Base-by-base conservation (phyloP, 1,140 invertebrate species). In the Ceratoteleas bidentatus region DNA sequence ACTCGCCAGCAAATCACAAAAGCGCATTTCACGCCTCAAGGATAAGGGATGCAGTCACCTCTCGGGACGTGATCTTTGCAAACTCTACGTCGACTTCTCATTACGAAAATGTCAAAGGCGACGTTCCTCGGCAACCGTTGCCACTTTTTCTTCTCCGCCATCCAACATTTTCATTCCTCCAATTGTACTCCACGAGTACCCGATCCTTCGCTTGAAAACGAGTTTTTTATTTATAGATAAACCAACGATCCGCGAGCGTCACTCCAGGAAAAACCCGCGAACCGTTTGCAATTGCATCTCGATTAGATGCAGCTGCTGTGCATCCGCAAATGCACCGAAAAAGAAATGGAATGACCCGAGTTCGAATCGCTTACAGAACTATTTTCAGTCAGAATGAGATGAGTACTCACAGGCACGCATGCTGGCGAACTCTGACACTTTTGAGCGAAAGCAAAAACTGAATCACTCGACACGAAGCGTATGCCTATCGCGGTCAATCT, bases 401-500 rank as follows among this genome's bases (percentile, higher is more conserved):
- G 5, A 16, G 47, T 76, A 78, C 75, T 78, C 66, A 78, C 75
- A 14, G 0, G 24, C 45, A 33, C 53, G 34, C 75, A 78, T 78
- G 53, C 15, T 70, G 52, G 47, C 36, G n/a, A 6, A 40, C 6
- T 6, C 47, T n/a, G 52, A 5, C 36, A 77, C 58, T 38, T 47
- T 15, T 50, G 15, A 38, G n/a, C 43, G 13, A 56, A 56, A 6
- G 10, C 4, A 70, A 58, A 78, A 78, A 45, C 10, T 50, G 3
- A 0, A 69, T 14, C 13, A 45, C 50, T 64, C 43, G 77, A 80
- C 50, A 38, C 64, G 58, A 69, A 80, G 45, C 7, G 77, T 80
- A 36, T 69, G 64, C 57, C 57, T 69, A 74, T 74, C 57, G 58
- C 64, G 64, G 74, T 69, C 57, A 69, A 68, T 80, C 69, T 80